These are phyloP conservation scores for Ceyx melanurus DNA, from an alignment of 2,113 vertebrate species.

Conservation along the genomic window DNA sequence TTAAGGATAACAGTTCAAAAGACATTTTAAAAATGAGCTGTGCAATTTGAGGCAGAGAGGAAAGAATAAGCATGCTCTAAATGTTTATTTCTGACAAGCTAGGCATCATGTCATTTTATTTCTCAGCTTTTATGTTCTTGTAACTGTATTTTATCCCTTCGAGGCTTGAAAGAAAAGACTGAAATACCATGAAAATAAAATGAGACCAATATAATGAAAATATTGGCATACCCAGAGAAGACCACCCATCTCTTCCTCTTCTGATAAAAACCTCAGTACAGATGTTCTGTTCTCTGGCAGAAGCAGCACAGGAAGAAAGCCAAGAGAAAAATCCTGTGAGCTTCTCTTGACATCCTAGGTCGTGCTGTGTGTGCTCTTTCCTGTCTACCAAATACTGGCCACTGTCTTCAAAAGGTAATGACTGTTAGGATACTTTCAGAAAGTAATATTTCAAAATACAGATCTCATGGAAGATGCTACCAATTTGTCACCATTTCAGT, in stretches of 20 bases:
- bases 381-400: background rate
- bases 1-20: background rate
- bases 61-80: background rate
- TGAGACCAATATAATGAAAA: background rate
- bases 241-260: background rate
- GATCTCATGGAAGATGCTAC: background rate
- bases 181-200: background rate
- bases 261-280: background rate
- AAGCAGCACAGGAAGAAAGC: background rate
- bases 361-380: background rate
- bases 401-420: background rate
- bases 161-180: background rate
- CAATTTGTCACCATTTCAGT: background rate
- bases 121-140: background rate
- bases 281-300: background rate
- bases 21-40: background rate
- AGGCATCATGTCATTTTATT: background rate
- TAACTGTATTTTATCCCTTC: background rate
- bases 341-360: background rate
- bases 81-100: background rate
- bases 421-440: background rate
- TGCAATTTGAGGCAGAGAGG: background rate
- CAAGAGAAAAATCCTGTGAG: background rate
- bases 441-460: background rate
- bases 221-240: background rate